phyloP scores from a whole-genome alignment of 2,797 vertebrate species.

The Erethizon dorsatum region DNA sequence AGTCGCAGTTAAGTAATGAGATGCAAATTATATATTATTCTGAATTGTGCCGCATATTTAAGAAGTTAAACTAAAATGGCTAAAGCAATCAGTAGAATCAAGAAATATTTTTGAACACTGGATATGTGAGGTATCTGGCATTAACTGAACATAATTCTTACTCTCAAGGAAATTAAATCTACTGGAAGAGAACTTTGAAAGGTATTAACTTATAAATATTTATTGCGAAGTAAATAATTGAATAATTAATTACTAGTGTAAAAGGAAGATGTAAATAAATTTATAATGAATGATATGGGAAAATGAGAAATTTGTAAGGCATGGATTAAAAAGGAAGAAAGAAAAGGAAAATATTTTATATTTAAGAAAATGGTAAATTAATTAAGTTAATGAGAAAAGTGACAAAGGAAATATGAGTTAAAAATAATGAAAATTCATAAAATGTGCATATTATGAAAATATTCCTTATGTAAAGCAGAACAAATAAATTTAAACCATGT shows the following conservation, averaged over 20 bases:
- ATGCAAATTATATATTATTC: not conserved
- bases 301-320: not conserved
- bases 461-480: not conserved
- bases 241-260: conserved; percentile 1
- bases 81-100: not conserved
- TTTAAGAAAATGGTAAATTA: not conserved
- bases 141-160: not conserved
- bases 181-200: not conserved
- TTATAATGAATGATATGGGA: not conserved
- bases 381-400: not conserved
- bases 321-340: not conserved
- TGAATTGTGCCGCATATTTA: not conserved
- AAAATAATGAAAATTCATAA: not conserved
- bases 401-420: not conserved
- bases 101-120: not conserved
- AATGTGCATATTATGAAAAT: not conserved
- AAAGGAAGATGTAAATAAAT: not conserved
- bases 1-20: not conserved
- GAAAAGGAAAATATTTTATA: not conserved
- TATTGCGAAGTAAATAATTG: not conserved
- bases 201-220: conserved; percentile 14
- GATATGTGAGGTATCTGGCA: not conserved
- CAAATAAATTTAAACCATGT: not conserved
- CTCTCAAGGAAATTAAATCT: not conserved
- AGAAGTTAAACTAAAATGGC: not conserved